phyloP scores from a whole-genome alignment of 2,113 vertebrate genomes.

The Poecilia latipinna region DNA sequence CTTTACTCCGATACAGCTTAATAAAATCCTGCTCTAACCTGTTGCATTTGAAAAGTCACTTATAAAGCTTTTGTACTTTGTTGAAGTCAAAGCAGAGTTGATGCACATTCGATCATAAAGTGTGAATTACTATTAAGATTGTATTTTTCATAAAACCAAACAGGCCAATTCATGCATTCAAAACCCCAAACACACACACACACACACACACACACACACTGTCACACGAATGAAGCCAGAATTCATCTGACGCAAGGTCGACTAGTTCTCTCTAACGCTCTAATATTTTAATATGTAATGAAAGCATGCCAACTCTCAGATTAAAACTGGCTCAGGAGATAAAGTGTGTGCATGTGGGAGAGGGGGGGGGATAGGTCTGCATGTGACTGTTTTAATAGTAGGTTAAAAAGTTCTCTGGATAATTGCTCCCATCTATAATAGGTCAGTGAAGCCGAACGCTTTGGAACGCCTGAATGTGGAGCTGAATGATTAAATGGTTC shows the following conservation, averaged over 20 bases:
- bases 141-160: background rate
- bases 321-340: constrained; percentile 46
- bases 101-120: background rate
- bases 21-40: no score
- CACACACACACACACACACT: no score
- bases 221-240: background rate
- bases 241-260: background rate
- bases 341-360: background rate
- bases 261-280: constrained; percentile 27
- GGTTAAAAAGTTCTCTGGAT: constrained; percentile 23
- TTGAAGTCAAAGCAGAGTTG: background rate
- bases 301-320: constrained; percentile 46
- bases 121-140: background rate
- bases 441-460: constrained; percentile 10
- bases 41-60: no score
- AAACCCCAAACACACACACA: background rate
- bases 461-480: constrained; percentile 21
- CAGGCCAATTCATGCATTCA: background rate
- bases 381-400: constrained; percentile 16
- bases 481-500: constrained; percentile 11
- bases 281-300: constrained; percentile 61
- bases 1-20: no score
- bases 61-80: no score
- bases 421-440: constrained; percentile 18
- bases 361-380: background rate